These are phyloP conservation scores for Paracanthobrama guichenoti DNA, from an alignment of 2,113 vertebrate genomes.

Conservation along the genomic window DNA sequence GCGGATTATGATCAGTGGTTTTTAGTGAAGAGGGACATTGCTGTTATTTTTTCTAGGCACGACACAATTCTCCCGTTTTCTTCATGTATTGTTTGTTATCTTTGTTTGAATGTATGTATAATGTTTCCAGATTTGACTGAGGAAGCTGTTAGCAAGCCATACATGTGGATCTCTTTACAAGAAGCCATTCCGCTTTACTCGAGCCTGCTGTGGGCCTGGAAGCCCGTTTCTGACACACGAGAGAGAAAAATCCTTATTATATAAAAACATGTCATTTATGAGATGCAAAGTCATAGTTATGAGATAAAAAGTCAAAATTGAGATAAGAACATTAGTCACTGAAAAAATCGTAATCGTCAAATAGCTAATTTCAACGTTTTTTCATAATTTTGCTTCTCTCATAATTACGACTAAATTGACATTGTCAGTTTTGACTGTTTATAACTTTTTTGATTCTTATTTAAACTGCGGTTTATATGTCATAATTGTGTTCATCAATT, in stretches of 20 bases:
- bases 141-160: conserved; percentile 20
- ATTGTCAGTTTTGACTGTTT: too few relatives aligned
- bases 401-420: too few relatives aligned
- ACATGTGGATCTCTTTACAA: not conserved
- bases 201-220: not conserved
- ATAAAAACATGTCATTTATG: not conserved
- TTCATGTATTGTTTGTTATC: not conserved
- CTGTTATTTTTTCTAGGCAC: not conserved
- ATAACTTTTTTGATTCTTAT: too few relatives aligned
- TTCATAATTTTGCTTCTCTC: too few relatives aligned
- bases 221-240: not conserved
- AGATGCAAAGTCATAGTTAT: too few relatives aligned
- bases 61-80: not conserved
- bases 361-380: too few relatives aligned
- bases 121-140: conserved; percentile 3
- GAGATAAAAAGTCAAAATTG: too few relatives aligned
- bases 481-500: too few relatives aligned
- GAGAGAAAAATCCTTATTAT: not conserved
- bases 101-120: not conserved
- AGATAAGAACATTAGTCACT: too few relatives aligned
- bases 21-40: not conserved
- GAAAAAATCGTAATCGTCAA: too few relatives aligned
- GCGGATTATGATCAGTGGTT: not conserved
- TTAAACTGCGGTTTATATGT: too few relatives aligned
- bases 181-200: not conserved